Conservation (phyloP, 2,113 vertebrate genomes). For the Colaptes auratus region DNA sequence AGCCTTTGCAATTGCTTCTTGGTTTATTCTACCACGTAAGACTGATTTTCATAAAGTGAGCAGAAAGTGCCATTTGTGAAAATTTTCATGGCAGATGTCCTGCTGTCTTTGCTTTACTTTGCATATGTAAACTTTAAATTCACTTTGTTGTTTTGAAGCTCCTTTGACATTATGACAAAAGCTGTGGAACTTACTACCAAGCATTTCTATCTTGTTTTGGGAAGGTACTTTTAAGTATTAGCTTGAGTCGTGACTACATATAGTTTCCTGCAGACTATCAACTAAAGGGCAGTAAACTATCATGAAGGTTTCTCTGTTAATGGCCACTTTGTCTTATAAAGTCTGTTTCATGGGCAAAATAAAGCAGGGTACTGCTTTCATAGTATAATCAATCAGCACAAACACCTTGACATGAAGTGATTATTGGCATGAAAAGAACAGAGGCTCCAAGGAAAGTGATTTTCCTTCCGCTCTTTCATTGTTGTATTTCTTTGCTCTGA, state of each 20-base stretch:
- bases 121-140: not conserved
- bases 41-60: not conserved
- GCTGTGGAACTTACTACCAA: not conserved
- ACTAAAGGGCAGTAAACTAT: not conserved
- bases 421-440: not conserved
- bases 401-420: not conserved
- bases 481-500: not conserved
- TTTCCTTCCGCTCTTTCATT: not conserved
- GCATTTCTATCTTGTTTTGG: not conserved
- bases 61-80: not conserved
- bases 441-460: not conserved
- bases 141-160: not conserved
- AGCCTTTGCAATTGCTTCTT: not conserved
- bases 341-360: not conserved
- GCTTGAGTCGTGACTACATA: not conserved
- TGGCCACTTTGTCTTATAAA: not conserved
- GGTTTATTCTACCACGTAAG: not conserved
- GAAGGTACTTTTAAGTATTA: not conserved
- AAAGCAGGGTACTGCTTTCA: not conserved
- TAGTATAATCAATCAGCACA: not conserved
- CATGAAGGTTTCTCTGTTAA: accelerated
- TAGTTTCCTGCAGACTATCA: not conserved
- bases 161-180: not conserved
- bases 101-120: not conserved
- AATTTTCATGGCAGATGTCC: not conserved